A percentile compares a stretch with the other conserved stretches of the same genome.
phyloP scores from a whole-genome alignment of 30 jellyfish, hydroid and myxozoan species.

The Aurelia sp. region DNA sequence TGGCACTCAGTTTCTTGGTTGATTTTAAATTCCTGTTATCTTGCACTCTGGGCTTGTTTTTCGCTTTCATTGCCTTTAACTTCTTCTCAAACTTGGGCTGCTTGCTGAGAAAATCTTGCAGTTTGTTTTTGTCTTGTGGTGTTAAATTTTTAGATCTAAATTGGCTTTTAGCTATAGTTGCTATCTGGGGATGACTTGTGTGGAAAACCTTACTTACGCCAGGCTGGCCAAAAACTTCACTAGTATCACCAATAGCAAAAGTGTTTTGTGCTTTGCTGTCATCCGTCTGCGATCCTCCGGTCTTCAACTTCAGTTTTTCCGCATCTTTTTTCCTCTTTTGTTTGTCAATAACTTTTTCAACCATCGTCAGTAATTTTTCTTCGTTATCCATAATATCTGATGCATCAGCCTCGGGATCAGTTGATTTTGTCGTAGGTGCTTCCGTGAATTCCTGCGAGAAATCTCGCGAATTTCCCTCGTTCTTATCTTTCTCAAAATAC shows the following conservation, averaged over 20 bases:
- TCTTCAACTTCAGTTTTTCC: too few species aligned
- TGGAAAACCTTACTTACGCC: too few species aligned
- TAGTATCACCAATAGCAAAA: constrained; percentile 44
- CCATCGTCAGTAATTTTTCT: constrained; percentile 47
- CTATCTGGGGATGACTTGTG: too few species aligned
- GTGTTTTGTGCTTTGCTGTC: background rate
- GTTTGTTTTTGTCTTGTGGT: background rate
- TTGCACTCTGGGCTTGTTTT: background rate
- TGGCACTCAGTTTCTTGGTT: too few species aligned
- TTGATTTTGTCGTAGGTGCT: constrained; percentile 42
- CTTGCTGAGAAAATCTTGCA: constrained; percentile 40
- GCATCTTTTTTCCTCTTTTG: constrained; percentile 17
- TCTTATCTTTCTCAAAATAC: constrained; percentile 37
- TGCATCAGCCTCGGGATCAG: constrained; percentile 31
- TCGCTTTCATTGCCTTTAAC: background rate
- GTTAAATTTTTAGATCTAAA: background rate
- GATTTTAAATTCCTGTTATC: too few species aligned
- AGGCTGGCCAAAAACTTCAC: constrained; percentile 28
- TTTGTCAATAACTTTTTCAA: constrained; percentile 55
- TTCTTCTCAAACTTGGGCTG: constrained; percentile 22
- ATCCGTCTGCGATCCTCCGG: too few species aligned
- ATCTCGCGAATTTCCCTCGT: background rate
- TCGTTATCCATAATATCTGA: constrained; percentile 56
- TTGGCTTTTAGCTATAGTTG: background rate
- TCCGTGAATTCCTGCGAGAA: background rate